phyloP scores from a whole-genome alignment of 2,113 vertebrate genomes.

The Centropus unirufus region DNA sequence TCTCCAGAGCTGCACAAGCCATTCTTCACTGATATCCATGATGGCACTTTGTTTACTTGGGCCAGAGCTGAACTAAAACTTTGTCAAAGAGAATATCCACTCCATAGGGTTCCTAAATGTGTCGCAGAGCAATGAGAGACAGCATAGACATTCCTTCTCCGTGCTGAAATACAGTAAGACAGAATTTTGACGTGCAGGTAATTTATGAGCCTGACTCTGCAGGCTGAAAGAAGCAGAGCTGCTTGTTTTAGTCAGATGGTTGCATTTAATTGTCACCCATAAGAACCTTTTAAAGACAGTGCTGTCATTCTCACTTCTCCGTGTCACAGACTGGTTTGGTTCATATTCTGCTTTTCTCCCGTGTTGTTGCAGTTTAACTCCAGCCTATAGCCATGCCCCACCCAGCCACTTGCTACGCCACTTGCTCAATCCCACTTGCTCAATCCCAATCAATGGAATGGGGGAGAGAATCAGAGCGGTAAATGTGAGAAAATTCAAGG shows the following conservation, averaged over 20 bases:
- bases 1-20: not conserved
- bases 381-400: no score
- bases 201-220: not conserved
- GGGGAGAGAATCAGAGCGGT: no score
- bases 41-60: no score
- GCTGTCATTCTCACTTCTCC: not conserved
- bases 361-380: no score
- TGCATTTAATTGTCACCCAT: not conserved
- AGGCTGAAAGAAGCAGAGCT: not conserved
- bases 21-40: rapidly evolving
- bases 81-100: no score
- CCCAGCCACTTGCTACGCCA: no score
- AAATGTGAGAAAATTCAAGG: no score
- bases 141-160: rapidly evolving
- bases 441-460: no score
- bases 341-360: not conserved
- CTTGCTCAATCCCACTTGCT: no score
- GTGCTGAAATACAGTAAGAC: not conserved
- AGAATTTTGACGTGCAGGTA: not conserved
- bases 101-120: not conserved
- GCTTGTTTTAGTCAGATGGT: not conserved
- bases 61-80: not conserved
- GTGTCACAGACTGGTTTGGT: not conserved
- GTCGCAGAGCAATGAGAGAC: not conserved
- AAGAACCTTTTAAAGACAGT: not conserved